Evolutionary conservation across 92 coral and sea anemone species (phyloP).

Genomic region (Phenganax stokvisi): DNA sequence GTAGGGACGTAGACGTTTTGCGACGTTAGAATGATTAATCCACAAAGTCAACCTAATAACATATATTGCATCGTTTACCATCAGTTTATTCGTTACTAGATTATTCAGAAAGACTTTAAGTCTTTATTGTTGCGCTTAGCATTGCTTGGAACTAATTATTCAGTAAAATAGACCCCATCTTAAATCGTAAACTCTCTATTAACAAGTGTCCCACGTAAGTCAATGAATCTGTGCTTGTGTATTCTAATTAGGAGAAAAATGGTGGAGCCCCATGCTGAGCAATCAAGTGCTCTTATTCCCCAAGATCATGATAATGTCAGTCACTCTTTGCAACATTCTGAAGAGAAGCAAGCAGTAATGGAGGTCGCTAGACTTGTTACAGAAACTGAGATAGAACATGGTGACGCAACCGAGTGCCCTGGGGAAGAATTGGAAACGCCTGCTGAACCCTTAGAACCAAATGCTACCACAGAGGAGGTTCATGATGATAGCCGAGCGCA

Average conservation of each 20-base stretch:
- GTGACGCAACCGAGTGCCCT: constrained; percentile 16
- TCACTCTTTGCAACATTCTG: constrained; percentile 20
- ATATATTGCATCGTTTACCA: too few relatives aligned
- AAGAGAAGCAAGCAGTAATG: constrained; percentile 34
- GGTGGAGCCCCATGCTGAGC: constrained; percentile 18
- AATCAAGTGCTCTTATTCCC: constrained; percentile 4
- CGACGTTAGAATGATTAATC: too few relatives aligned
- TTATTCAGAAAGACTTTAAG: too few relatives aligned
- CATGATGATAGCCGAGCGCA: constrained; percentile 24
- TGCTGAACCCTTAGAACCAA: constrained; percentile 6
- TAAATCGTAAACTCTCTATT: too few relatives aligned
- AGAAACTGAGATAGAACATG: constrained; percentile 30
- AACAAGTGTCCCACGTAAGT: too few relatives aligned
- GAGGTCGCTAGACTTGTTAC: constrained; percentile 32
- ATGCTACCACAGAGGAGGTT: constrained; percentile 8
- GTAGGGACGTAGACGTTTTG: too few relatives aligned
- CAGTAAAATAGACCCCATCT: too few relatives aligned
- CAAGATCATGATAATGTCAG: not conserved
- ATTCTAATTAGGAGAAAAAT: not conserved
- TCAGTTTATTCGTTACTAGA: too few relatives aligned
- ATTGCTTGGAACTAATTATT: too few relatives aligned
- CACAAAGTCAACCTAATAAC: too few relatives aligned
- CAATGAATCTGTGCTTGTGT: too few relatives aligned
- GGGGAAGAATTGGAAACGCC: constrained; percentile 7
- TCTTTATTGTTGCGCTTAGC: too few relatives aligned